Evolutionary conservation across 1,140 invertebrate genomes (phyloP).

Genomic region (Anastrepha obliqua): DNA sequence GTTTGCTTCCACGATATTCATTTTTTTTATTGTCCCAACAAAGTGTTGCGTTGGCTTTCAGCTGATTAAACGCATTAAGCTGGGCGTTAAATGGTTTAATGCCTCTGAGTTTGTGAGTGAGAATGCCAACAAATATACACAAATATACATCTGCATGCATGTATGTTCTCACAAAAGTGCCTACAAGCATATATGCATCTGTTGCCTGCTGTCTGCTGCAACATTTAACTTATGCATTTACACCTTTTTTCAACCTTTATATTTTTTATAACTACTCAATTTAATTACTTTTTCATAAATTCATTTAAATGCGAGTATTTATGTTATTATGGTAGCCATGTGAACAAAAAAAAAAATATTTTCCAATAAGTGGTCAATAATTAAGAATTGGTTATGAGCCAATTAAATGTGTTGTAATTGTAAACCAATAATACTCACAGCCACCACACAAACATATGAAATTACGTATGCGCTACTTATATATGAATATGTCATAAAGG

Average conservation of each 20-base stretch:
- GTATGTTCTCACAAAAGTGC: neutral
- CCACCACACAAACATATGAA: too few species aligned
- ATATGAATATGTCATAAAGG: too few species aligned
- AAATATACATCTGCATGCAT: neutral
- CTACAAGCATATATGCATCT: neutral
- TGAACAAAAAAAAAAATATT: neutral
- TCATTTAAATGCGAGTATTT: neutral
- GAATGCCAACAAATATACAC: neutral
- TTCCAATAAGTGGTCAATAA: conserved; percentile 20
- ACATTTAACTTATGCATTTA: neutral
- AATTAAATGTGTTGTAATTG: neutral
- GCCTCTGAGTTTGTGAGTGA: neutral
- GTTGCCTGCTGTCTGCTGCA: neutral
- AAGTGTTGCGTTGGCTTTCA: conserved; percentile 20
- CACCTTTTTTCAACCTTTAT: neutral
- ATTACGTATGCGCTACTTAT: too few species aligned
- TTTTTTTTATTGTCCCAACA: neutral
- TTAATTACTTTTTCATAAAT: conserved; percentile 20
- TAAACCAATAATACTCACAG: neutral
- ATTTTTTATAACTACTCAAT: neutral
- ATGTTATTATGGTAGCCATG: neutral
- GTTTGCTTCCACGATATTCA: neutral
- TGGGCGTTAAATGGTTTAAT: conserved; percentile 28
- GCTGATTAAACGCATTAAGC: conserved; percentile 44
- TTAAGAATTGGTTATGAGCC: conserved; percentile 6